Base-by-base conservation (phyloP, 2,888 invertebrate species). In the Thelaira solivaga region DNA sequence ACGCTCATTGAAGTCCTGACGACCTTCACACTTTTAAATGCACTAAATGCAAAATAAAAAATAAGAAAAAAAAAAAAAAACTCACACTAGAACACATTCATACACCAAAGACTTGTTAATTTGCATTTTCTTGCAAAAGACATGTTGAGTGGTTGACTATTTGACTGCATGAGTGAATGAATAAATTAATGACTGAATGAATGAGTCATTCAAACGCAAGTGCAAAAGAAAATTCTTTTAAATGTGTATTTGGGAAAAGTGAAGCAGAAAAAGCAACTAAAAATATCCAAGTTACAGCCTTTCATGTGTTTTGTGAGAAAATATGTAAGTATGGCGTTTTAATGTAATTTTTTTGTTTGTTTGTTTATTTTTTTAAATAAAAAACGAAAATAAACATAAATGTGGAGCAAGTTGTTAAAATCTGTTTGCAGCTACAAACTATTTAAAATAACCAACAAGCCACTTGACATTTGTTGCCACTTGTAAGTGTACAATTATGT, bases 1-100 rank as follows among this genome's bases (percentile, higher is more conserved):
- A 64, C 43, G 34, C 64, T 64, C 45, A 29, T 64, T 72, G 26
- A 55, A 64, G 4, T 47, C 22, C 22, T 62, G 3, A 51, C 39
- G 72, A 55, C 55, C 55, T 72, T 64, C 41, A 61, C 61, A 61
- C 47, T 69, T 20, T 31, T n/a, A 69, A 59, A 7, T 6, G n/a
- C n/a, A 41, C 31, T 24, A 53, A 53, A 53, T 67, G 34, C 31
- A 22, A 24, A 39, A 22, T 16, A 26, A 64, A 64, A 64, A 26
- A n/a, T 18, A 34, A 41, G n/a, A 2, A 18, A 51, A 49, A 36
- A 26, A 39, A 4, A 36, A 29, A 43, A 13, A 11, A 6, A 34
- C 31, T 41, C 13, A 53, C 22, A 10, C 49, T n/a, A n/a, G n/a
- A n/a, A 22, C 10, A 22, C 22, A 43, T 31, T 6, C 16, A n/a